A percentile compares a stretch with the other conserved stretches of the same genome.
phyloP scores from a whole-genome alignment of 2,113 vertebrate species.

The Polyodon spathula region DNA sequence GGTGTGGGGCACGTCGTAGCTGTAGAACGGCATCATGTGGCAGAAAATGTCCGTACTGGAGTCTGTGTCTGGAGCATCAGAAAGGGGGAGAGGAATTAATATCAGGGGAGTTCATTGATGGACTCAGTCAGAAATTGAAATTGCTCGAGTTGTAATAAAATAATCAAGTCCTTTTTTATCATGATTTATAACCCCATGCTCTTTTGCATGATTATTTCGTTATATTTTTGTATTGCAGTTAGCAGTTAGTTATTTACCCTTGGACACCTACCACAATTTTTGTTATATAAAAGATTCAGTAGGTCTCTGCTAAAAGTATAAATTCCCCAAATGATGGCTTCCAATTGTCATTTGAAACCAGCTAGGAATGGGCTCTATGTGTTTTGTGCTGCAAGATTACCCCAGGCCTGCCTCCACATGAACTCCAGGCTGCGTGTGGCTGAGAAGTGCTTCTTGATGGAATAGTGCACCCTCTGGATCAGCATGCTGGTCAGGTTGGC shows the following conservation, averaged over 20 bases:
- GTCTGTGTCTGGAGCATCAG: slow-evolving; percentile 59
- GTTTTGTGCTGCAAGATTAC: slow-evolving; percentile 45
- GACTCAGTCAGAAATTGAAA: too few species aligned
- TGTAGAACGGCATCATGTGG: slow-evolving; percentile 99
- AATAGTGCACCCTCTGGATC: slow-evolving; percentile 90
- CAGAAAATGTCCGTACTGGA: slow-evolving; percentile 86
- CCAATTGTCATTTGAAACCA: background rate
- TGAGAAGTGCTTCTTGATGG: slow-evolving; percentile 92
- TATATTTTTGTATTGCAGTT: too few species aligned
- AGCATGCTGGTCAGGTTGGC: slow-evolving; percentile 94
- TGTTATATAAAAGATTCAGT: background rate
- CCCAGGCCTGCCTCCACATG: slow-evolving; percentile 97
- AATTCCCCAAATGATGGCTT: too few species aligned
- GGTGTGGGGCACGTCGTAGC: slow-evolving; percentile 90
- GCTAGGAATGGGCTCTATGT: background rate
- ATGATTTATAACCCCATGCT: too few species aligned
- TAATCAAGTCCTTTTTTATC: too few species aligned
- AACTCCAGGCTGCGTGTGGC: slow-evolving; percentile 86
- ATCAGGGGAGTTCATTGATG: too few species aligned
- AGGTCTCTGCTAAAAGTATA: too few species aligned
- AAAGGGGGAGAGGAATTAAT: too few species aligned
- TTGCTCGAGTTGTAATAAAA: too few species aligned
- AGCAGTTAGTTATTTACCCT: too few species aligned
- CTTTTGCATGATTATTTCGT: too few species aligned
- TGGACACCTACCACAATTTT: too few species aligned